These are phyloP conservation scores for Venturia canescens DNA, from an alignment of 1,140 invertebrate species.

Conservation along the genomic window DNA sequence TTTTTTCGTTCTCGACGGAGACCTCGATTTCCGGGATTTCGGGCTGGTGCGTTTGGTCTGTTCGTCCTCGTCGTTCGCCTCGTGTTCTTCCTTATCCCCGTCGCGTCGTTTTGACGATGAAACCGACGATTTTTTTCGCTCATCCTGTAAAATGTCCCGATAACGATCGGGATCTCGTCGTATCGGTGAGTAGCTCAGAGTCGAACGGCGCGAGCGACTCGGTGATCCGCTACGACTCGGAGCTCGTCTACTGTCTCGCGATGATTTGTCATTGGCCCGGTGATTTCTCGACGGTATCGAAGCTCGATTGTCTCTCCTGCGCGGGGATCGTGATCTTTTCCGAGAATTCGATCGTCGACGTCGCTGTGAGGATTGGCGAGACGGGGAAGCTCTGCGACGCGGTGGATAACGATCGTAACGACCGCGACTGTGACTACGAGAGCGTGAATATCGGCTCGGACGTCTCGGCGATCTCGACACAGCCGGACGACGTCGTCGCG, in stretches of 20 bases:
- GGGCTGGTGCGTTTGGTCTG: background rate
- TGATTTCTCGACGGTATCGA: conserved; percentile 53
- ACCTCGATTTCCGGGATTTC: conserved; percentile 52
- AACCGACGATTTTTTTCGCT: conserved; percentile 32
- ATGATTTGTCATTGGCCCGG: conserved; percentile 54
- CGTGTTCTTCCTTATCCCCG: conserved; percentile 15
- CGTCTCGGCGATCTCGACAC: conserved; percentile 64
- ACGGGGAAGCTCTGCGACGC: conserved; percentile 52
- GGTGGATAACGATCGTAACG: conserved; percentile 67
- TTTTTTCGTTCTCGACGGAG: conserved; percentile 55
- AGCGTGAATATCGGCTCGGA: conserved; percentile 65
- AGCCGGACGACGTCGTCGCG: conserved; percentile 64
- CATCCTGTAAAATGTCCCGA: conserved; percentile 77
- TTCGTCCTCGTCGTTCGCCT: conserved; percentile 53
- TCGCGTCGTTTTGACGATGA: conserved; percentile 65
- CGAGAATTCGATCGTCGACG: conserved; percentile 59
- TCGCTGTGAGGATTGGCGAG: conserved; percentile 56
- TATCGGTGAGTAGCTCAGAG: conserved; percentile 82
- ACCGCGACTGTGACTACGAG: conserved; percentile 67
- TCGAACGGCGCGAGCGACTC: conserved; percentile 76
- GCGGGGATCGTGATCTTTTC: conserved; percentile 43
- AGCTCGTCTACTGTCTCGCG: conserved; percentile 56
- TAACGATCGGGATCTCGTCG: conserved; percentile 81
- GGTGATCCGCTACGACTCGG: conserved; percentile 56
- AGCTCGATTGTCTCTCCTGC: conserved; percentile 34